Evolutionary conservation across 1,140 invertebrate genomes (phyloP), one percentile per base, ranked within the genome.

Genomic region (Macrobrachium nipponense): DNA sequence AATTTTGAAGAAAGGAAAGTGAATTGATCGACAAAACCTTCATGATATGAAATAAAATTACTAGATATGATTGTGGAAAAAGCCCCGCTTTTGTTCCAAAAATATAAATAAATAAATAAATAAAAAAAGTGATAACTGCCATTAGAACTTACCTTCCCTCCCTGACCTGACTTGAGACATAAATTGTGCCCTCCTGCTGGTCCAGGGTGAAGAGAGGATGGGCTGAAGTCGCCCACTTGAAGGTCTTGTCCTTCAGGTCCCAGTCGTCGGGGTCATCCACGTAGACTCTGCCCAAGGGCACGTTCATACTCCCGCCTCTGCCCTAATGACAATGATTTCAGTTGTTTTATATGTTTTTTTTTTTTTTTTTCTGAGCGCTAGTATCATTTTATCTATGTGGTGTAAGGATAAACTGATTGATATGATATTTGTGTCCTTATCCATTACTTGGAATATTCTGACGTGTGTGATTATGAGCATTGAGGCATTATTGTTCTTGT

Each of bases 191-290:
- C 17, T 73, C 70, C 11, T 82, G 12, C 0, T 80, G 15, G 51
- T 88, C 77, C 27, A 88, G 80, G 20, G 80, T 58, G 80, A 88
- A 88, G 73, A 88, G 87, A n/a, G 87, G 83, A 23, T 86, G 79
- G 6, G 83, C 87, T 5, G 80, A 44, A 14, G 61, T 70, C 12
- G 60, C 80, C 88, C 88, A 89, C 6, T 44, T 6, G 72, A 98
- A 99, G 3, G 92, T 90, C 91, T 99, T 99, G 90, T 98, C 97
- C 0, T 94, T 93, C 66, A 97, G 91, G 91, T 99, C 97, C 97
- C 97, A 98, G 90, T 98, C 97, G 90, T 99, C 97, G 0, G 94
- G 92, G 92, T 99, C 97, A 51, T 96, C 93, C 0, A 98, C 97
- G 91, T 96, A 98, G 2, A 98, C 97, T 36, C 96, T 92, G 0